Evolutionary conservation across 2,888 invertebrate genomes (phyloP), one percentile per base, ranked within the genome.

Genomic region (Sinelater perroti): DNA sequence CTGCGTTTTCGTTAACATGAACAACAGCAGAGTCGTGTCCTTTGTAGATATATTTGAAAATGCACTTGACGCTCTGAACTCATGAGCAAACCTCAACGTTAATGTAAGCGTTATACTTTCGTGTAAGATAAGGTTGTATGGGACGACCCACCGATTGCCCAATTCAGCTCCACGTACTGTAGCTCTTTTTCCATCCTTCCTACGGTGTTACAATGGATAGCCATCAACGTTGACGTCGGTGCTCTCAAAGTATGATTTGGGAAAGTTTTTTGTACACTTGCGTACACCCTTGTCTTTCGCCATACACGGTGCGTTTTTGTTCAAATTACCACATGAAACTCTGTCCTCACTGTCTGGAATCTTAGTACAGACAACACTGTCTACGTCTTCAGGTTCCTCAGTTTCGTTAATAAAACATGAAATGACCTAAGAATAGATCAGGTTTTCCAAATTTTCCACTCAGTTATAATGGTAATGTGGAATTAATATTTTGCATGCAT

Each of bases 61-160:
- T 47, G 56, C 70, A 70, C 58, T 64, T 70, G 38, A 70, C 71
- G 65, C 57, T 65, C 55, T 52, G 58, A 0, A 70, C 50, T 14
- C 64, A 66, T 20, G 69, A 64, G 55, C 69, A 69, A 24, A 69
- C 45, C 60, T 71, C 68, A 28, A 70, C 69, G 55, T 71, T 71
- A 3, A 72, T 70, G 45, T 71, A 71, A 53, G 62, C 60, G 63
- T 72, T 69, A 45, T 66, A 68, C 31, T 60, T 44, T 10, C 36
- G 16, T 14, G 56, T 56, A 17, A 67, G 42, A 20, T 51, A 53
- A 13, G 61, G 61, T 54, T 63, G 63, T 24, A 67, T 71, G n/a
- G 71, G 72, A 76, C 74, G 21, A 71, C 67, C 50, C 38, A 50
- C 2, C 64, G 59, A 58, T 74, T 75, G 59, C 74, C 72, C n/a